Conservation (phyloP, 2,113 vertebrate species). For the Crotalus viridis region DNA sequence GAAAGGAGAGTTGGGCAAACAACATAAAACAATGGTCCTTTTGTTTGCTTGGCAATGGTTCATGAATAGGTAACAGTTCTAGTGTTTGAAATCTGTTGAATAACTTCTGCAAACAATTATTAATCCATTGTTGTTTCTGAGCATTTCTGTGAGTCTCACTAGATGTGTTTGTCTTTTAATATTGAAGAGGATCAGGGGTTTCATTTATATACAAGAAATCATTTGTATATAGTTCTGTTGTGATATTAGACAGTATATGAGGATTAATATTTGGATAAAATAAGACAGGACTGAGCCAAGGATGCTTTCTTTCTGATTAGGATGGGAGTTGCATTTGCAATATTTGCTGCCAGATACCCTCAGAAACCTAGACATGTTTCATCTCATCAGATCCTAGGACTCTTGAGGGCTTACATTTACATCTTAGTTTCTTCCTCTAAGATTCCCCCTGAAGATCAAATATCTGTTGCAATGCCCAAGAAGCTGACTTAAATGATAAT, state of each 20-base stretch:
- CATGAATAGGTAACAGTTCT: slow-evolving; percentile 42
- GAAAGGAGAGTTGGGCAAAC: slow-evolving; percentile 29
- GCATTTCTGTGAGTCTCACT: slow-evolving; percentile 6
- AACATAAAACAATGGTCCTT: slow-evolving; percentile 40
- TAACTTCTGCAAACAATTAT: slow-evolving; percentile 37
- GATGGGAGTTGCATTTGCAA: not conserved
- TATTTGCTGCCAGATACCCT: not conserved
- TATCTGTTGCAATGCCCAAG: not conserved
- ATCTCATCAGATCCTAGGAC: too few relatives aligned
- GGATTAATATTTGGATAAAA: not conserved
- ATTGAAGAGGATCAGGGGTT: not conserved
- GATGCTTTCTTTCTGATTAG: not conserved
- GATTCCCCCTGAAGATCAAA: not conserved
- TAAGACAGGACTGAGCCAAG: not conserved
- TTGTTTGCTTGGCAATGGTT: slow-evolving; percentile 17
- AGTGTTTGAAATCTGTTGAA: slow-evolving; percentile 43
- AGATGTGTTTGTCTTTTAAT: not conserved
- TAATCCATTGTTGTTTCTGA: slow-evolving; percentile 51
- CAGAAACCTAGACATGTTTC: not conserved
- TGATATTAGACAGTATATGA: not conserved
- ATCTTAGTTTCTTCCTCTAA: not conserved
- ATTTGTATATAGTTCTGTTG: not conserved
- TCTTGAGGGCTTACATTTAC: not conserved
- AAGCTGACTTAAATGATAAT: not conserved
- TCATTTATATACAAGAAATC: not conserved